A percentile compares a stretch with the other conserved stretches of the same genome.
Evolutionary conservation across 2,797 vertebrate species (phyloP).

Genomic region (Allobates femoralis): DNA sequence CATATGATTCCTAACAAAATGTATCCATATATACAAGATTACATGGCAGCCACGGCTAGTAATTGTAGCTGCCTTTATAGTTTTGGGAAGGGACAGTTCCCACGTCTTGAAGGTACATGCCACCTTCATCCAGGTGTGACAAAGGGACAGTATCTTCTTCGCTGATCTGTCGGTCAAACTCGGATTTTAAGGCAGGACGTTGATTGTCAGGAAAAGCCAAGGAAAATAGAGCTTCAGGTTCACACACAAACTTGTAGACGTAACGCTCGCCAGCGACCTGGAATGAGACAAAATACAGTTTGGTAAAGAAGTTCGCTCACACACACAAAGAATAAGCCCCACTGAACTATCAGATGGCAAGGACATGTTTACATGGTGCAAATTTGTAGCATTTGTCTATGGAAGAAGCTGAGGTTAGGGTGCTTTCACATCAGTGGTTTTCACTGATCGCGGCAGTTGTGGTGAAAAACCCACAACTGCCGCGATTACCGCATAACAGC

Average conservation of each 20-base stretch:
- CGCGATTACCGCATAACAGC: too few species aligned
- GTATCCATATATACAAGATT: constrained; percentile 60
- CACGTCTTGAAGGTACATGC: constrained; percentile 81
- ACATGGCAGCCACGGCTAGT: constrained; percentile 72
- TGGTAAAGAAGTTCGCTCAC: neutral
- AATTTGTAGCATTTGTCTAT: too few species aligned
- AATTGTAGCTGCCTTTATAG: constrained; percentile 89
- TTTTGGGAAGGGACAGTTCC: constrained; percentile 83
- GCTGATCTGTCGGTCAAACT: constrained; percentile 88
- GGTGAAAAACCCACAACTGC: too few species aligned
- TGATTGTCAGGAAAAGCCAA: constrained; percentile 94
- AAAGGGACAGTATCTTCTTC: constrained; percentile 96
- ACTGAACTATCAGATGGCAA: too few species aligned
- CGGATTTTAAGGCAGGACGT: constrained; percentile 87
- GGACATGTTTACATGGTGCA: too few species aligned
- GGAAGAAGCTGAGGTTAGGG: too few species aligned
- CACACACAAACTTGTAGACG: constrained; percentile 97
- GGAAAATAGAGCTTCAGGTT: constrained; percentile 94
- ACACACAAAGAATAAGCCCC: neutral
- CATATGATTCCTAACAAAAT: constrained; percentile 21
- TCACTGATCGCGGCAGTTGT: too few species aligned
- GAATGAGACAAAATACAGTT: neutral
- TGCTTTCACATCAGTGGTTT: too few species aligned
- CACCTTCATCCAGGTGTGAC: constrained; percentile 89
- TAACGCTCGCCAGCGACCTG: constrained; percentile 98